Conservation (phyloP, 2,113 vertebrate genomes). For the Sturnira hondurensis region DNA sequence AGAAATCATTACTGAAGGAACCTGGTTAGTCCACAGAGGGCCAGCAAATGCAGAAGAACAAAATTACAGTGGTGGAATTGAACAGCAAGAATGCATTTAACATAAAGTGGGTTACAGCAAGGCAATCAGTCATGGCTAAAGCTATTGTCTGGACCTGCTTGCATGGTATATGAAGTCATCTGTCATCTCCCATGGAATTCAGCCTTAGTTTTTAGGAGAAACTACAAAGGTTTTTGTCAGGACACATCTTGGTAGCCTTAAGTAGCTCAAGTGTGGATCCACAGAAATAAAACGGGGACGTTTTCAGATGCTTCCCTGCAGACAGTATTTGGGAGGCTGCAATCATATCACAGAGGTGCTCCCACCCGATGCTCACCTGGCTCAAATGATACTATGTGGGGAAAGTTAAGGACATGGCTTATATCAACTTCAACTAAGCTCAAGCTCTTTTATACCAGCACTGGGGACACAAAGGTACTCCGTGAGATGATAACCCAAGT, state of each 20-base stretch:
- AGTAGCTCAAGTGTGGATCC: slow-evolving; percentile 60
- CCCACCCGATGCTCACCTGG: neutral
- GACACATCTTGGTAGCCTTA: slow-evolving; percentile 78
- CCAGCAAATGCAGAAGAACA: slow-evolving; percentile 91
- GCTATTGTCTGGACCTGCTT: slow-evolving; percentile 96
- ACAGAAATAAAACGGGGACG: slow-evolving; percentile 46
- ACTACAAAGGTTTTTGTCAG: slow-evolving; percentile 86
- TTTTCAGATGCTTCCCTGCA: slow-evolving; percentile 6
- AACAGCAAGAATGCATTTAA: slow-evolving; percentile 99
- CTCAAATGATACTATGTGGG: neutral
- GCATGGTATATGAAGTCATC: slow-evolving; percentile 99
- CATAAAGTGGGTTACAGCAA: slow-evolving; percentile 99
- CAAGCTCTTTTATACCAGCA: rapidly evolving
- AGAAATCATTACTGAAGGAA: slow-evolving; percentile 98
- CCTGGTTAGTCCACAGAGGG: slow-evolving; percentile 94
- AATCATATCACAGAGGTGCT: neutral
- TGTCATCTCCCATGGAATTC: slow-evolving; percentile 94
- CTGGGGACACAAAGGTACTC: neutral
- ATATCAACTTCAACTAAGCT: neutral
- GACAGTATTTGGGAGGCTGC: neutral
- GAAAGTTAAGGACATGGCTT: neutral
- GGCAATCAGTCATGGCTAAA: slow-evolving; percentile 98
- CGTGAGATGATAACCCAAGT: neutral
- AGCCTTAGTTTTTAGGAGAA: slow-evolving; percentile 89
- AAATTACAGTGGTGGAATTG: slow-evolving; percentile 99